Evolutionary conservation across 2,797 vertebrate genomes (phyloP).

Genomic region (Mastacembelus armatus): DNA sequence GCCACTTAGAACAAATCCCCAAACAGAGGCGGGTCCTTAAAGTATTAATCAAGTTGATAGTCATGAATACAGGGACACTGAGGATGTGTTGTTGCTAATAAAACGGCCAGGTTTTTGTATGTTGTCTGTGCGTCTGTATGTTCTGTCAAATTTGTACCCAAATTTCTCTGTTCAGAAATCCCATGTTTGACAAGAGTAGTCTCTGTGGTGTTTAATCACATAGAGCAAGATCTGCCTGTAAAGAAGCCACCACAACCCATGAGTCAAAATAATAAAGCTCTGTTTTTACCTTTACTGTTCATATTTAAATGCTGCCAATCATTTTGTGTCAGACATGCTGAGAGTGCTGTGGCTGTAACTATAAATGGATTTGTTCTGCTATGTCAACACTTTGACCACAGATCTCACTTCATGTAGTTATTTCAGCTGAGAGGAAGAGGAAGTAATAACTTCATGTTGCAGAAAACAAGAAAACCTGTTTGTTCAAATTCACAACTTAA

Average conservation of each 20-base stretch:
- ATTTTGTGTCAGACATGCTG: neutral
- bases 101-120: conserved; percentile 66
- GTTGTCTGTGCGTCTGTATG: conserved; percentile 46
- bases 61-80: conserved; percentile 75
- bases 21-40: conserved; percentile 87
- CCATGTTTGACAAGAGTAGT: conserved; percentile 30
- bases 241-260: conserved; percentile 42
- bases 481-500: neutral
- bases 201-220: conserved; percentile 35
- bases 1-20: conserved; percentile 81
- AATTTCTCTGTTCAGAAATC: conserved; percentile 45
- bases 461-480: neutral
- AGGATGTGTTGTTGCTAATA: conserved; percentile 54
- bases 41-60: conserved; percentile 82
- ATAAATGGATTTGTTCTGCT: conserved; percentile 20
- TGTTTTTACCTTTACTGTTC: conserved; percentile 54
- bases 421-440: conserved; percentile 49
- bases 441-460: conserved; percentile 22
- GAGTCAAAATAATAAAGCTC: conserved; percentile 72
- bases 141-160: conserved; percentile 54
- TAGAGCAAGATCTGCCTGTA: conserved; percentile 30
- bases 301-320: neutral
- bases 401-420: conserved; percentile 7
- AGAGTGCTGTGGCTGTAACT: conserved; percentile 1
- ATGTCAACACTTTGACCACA: no score